These are phyloP conservation scores for Podocnemis expansa DNA, from an alignment of 2,113 vertebrate species.

Conservation along the genomic window DNA sequence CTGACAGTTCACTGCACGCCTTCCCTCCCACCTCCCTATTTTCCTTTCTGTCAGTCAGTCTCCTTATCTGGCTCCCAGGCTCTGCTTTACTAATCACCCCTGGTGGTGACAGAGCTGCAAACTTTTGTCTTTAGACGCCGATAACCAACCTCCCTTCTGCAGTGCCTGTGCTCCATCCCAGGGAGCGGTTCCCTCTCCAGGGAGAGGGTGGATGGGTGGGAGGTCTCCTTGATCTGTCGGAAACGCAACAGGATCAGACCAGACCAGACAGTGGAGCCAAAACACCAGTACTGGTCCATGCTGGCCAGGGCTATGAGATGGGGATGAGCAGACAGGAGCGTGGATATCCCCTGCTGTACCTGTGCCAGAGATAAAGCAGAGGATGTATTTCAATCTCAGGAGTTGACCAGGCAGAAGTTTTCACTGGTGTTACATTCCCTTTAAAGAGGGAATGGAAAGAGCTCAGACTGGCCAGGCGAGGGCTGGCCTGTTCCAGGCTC, in stretches of 20 bases:
- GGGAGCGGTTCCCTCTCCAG: not conserved
- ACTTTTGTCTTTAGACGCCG: not conserved
- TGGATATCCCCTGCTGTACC: not conserved
- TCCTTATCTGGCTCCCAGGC: not conserved
- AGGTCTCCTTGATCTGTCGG: not conserved
- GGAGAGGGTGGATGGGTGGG: not conserved
- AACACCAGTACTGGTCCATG: not conserved
- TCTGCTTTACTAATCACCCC: not conserved
- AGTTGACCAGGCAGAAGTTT: not conserved
- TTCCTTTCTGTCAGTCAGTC: not conserved
- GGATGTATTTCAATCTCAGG: not conserved
- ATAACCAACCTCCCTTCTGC: not conserved
- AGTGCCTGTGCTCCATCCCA: not conserved
- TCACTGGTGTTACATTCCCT: not conserved
- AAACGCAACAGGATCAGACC: not conserved
- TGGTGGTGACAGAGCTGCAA: not conserved
- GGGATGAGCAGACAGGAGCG: too few relatives aligned
- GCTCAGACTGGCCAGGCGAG: too few relatives aligned
- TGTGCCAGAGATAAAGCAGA: not conserved
- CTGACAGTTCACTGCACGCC: not conserved
- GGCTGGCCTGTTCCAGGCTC: too few relatives aligned
- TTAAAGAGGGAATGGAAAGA: not conserved
- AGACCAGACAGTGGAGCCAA: not conserved
- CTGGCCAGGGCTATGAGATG: too few relatives aligned
- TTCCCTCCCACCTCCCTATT: too few relatives aligned